Evolutionary conservation across 2,113 vertebrate species (phyloP), one percentile per base, ranked within the genome.

Genomic region (Scomber scombrus): DNA sequence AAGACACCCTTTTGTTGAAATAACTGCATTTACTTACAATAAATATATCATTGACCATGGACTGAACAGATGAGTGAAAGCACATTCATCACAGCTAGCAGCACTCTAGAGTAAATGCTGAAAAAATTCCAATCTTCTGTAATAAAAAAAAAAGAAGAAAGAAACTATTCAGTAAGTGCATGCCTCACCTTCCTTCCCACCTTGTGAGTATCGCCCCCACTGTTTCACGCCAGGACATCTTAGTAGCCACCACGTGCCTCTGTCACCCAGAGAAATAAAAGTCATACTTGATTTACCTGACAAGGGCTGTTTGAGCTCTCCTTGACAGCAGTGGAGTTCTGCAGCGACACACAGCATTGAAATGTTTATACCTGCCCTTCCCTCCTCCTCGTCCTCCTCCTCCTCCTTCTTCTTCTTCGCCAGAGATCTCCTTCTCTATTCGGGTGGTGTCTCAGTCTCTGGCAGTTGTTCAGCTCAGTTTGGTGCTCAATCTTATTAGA

Each of bases 201-300:
- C 43, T 77, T 72, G 23, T 55, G 49, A 85, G 84, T 71, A 83
- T 61, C 40, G 5, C 65, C 79, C 34, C 67, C 21, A 19, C 49
- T 47, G 54, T 70, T 47, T 43, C 66, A 71, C 85, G 85, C 87
- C 89, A 88, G 82, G 84, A 90, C 29, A 46, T 85, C 87, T 92
- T 84, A 75, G 75, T 47, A 60, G 80, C 78, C 68, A 70, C 76
- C 73, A 63, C 62, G 45, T 70, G 73, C 80, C 75, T 91, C 85
- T 71, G 46, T 91, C 93, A 91, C 90, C 87, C 75, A 71, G 46
- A 91, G 88, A 93, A 91, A 94, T 92, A 94, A 92, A 93, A 93
- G 92, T 94, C 94, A 90, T 61, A 71, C 66, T 90, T 90, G 88
- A 94, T 95, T 95, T 93, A 93, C 85, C 86, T 95, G 93, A 93